Evolutionary conservation across 23 tunicate species (phyloP).

Genomic region (Aplidium turbinatum): DNA sequence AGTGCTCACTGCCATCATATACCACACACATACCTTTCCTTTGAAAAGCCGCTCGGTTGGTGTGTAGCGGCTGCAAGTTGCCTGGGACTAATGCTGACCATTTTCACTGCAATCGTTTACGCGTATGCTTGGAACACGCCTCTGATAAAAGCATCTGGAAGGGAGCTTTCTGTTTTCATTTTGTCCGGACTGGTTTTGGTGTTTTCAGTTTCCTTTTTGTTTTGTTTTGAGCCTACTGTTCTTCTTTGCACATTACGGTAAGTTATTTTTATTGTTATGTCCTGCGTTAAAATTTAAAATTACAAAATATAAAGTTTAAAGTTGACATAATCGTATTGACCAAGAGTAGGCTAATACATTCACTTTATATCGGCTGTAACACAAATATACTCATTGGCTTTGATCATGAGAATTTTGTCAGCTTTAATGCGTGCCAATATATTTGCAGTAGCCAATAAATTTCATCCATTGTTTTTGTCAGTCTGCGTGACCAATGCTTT

Average conservation of each 20-base stretch:
- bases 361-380: no score
- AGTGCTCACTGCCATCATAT: no score
- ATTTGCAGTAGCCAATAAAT: no score
- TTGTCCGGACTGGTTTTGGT: constrained; percentile 40
- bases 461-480: no score
- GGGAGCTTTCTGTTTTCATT: constrained; percentile 49
- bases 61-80: constrained; percentile 34
- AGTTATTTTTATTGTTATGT: background rate
- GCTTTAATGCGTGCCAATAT: no score
- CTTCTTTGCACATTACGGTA: constrained; percentile 39
- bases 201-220: constrained; percentile 45
- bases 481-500: no score
- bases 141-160: constrained; percentile 72
- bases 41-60: constrained; percentile 47
- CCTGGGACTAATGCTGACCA: constrained; percentile 37
- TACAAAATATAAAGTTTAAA: no score
- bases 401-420: no score
- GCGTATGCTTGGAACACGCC: constrained; percentile 46
- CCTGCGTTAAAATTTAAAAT: background rate
- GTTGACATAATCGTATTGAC: no score
- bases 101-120: constrained; percentile 28
- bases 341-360: no score
- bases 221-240: constrained; percentile 46
- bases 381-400: no score
- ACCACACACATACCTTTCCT: constrained; percentile 34